A percentile compares a stretch with the other conserved stretches of the same genome.
Conservation (phyloP, 1,140 invertebrate genomes). For the roundworm (Caenorhabditis elegans) region WBcel235 BX284602.5:6220501-6221000, state of each 20-base stretch:
- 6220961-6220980: no score
- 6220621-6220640: neutral
- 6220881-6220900: neutral
- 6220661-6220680: constrained; percentile 4
- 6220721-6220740: constrained; percentile 15
- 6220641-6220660: neutral
- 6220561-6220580: neutral
- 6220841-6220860: constrained; percentile 8
- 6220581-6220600: neutral
- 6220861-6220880: neutral
- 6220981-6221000: no score
- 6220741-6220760: neutral
- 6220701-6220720: neutral
- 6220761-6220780: neutral
- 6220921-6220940: no score
- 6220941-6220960: no score
- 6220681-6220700: neutral
- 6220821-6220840: neutral
- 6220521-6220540: neutral
- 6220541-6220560: constrained; percentile 4
- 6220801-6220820: neutral
- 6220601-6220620: neutral
- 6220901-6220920: no score
- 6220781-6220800: neutral
- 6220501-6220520: neutral